Conservation (phyloP, 1,140 invertebrate species). For the Scaptodrosophila lebanonensis region DNA sequence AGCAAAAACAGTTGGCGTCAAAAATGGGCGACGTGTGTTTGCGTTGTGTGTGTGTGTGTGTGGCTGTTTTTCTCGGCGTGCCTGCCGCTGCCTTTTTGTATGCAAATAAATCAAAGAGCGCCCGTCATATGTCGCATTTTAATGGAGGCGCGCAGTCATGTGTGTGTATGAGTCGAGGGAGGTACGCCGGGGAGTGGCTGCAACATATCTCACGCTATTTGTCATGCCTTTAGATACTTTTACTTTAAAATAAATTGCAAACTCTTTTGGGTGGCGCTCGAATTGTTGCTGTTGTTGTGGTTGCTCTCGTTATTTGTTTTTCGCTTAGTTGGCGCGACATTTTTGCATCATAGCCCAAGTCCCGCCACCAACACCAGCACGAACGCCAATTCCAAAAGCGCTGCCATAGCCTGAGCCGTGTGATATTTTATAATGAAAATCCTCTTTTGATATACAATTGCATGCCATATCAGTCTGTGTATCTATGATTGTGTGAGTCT, state of each 20-base stretch:
- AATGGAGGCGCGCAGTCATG: slow-evolving; percentile 4
- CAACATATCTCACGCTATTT: slow-evolving; percentile 74
- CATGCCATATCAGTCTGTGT: slow-evolving; percentile 17
- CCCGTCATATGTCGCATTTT: slow-evolving; percentile 62
- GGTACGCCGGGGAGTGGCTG: slow-evolving; percentile 37
- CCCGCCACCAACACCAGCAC: no score
- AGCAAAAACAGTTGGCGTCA: slow-evolving; percentile 53
- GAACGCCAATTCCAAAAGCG: background rate
- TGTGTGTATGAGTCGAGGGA: slow-evolving; percentile 6
- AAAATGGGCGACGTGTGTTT: slow-evolving; percentile 51
- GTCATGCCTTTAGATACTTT: slow-evolving; percentile 67
- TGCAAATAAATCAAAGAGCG: slow-evolving; percentile 75
- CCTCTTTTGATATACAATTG: slow-evolving; percentile 42
- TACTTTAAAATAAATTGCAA: slow-evolving; percentile 73
- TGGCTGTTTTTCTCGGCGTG: slow-evolving; percentile 30
- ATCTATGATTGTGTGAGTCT: background rate
- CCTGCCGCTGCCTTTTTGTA: slow-evolving; percentile 62
- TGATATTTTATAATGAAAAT: slow-evolving; percentile 77
- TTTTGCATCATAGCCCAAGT: no score
- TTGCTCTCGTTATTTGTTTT: slow-evolving; percentile 22
- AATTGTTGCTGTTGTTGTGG: slow-evolving; percentile 27
- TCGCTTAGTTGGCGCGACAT: slow-evolving; percentile 26
- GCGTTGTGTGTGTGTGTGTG: slow-evolving; percentile 24
- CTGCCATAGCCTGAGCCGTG: no score
- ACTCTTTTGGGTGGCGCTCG: slow-evolving; percentile 50